A percentile compares a stretch with the other conserved stretches of the same genome.
These are phyloP conservation scores for Sitta europaea DNA, from an alignment of 2,113 vertebrate genomes.

Conservation along the genomic window DNA sequence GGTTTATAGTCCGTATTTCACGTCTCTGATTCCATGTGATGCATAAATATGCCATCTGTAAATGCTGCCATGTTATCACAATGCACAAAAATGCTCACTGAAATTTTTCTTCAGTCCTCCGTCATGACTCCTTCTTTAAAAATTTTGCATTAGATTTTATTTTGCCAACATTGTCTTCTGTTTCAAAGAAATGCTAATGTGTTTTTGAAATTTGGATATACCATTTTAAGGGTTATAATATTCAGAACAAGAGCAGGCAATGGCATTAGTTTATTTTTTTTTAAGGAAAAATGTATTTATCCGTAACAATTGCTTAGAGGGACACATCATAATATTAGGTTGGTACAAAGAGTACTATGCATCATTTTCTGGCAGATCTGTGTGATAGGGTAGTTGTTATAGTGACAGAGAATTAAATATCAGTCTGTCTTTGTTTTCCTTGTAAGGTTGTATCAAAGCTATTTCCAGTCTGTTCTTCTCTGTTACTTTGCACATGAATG, in stretches of 20 bases:
- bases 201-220: not conserved
- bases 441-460: not conserved
- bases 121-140: not conserved
- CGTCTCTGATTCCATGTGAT: not conserved
- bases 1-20: not conserved
- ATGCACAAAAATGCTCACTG: not conserved
- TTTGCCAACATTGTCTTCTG: not conserved
- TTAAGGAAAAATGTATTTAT: not conserved
- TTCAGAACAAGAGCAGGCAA: not conserved
- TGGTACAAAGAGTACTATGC: not conserved
- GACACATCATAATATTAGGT: not conserved
- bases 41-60: not conserved
- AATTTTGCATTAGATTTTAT: not conserved
- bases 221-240: not conserved
- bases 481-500: not conserved
- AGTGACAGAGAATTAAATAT: not conserved
- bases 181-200: not conserved
- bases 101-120: not conserved
- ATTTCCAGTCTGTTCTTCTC: not conserved
- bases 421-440: not conserved
- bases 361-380: not conserved
- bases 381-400: not conserved
- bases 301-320: not conserved
- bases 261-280: not conserved
- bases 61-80: not conserved